Evolutionary conservation across 2,888 invertebrate genomes (phyloP), one percentile per base, ranked within the genome.

Genomic region (Gastrophysa polygoni): DNA sequence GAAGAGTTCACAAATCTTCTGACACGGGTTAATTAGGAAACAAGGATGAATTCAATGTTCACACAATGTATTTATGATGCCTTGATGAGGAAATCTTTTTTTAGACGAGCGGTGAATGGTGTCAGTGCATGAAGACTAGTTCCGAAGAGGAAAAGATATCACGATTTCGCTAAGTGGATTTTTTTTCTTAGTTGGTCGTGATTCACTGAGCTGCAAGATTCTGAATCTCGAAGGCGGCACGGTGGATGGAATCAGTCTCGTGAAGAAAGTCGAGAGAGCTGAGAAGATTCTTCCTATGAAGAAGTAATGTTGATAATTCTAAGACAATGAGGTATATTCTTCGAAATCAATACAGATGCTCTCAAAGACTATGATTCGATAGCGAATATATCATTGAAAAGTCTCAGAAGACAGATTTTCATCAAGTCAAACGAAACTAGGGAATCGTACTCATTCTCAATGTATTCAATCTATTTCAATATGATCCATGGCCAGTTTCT

Each of bases 21-120:
- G 69, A 71, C 71, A 68, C 58, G 62, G 67, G 71, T 70, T 71
- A 71, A 70, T 71, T 69, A 71, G 64, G 59, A 64, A 69, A 68
- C 65, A 67, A 66, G 60, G 63, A 71, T 66, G 68, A 61, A 65
- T 68, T 66, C 61, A 61, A 61, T 54, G 59, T 63, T 63, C 60
- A 59, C 59, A 61, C 64, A 57, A 59, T 56, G 55, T 50, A 54
- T 55, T 55, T 58, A 57, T 59, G 32, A 51, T 32, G 34, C 59
- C 52, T 51, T 32, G 52, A 47, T 24, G 50, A 18, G 24, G 24
- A 48, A 57, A 54, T 17, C 11, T 34, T 11, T 38, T 38, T 38
- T 14, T 38, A 10, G 14, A 38, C 14, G 38, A 38, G 3, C 38
- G 3, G 14, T 4, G 38, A 38, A n/a, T 14, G 38, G 38, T 8